Evolutionary conservation across 2,888 invertebrate genomes (phyloP).

Genomic region (Pycnomerus fuliginosus): DNA sequence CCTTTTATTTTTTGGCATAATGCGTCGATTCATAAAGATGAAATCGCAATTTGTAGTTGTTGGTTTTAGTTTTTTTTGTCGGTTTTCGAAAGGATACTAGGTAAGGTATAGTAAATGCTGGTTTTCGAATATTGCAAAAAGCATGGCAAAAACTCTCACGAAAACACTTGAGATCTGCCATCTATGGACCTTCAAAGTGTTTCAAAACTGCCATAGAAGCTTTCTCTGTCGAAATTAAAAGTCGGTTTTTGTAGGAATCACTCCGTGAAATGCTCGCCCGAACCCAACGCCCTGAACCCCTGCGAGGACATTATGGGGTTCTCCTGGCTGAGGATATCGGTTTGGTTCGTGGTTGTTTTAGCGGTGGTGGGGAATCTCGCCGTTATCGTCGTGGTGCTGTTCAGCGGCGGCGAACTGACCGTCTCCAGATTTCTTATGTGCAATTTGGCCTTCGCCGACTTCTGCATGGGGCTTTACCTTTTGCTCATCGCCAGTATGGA

Average conservation of each 20-base stretch:
- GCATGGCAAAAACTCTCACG: too few species aligned
- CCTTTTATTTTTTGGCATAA: too few species aligned
- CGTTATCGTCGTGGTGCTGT: constrained; percentile 74
- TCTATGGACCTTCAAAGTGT: too few species aligned
- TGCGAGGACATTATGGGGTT: constrained; percentile 90
- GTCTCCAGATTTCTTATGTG: constrained; percentile 75
- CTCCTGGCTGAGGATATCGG: constrained; percentile 72
- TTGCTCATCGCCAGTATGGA: constrained; percentile 83
- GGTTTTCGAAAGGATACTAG: too few species aligned
- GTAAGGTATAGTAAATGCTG: too few species aligned
- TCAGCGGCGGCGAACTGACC: constrained; percentile 59
- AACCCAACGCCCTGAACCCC: constrained; percentile 80
- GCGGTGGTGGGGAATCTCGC: constrained; percentile 83
- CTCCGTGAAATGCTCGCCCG: constrained; percentile 68
- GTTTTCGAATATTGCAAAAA: too few species aligned
- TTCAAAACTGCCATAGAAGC: too few species aligned
- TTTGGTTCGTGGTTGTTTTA: constrained; percentile 83
- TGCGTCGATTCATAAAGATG: too few species aligned
- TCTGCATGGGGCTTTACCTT: constrained; percentile 84
- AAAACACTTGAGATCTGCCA: too few species aligned
- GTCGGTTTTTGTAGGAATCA: constrained; percentile 52
- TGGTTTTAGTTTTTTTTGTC: too few species aligned
- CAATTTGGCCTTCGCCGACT: constrained; percentile 85
- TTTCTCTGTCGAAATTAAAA: too few species aligned
- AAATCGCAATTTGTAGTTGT: too few species aligned